Evolutionary conservation across 2,113 vertebrate species (phyloP), one percentile per base, ranked within the genome.

Genomic region (Apteryx mantelli): DNA sequence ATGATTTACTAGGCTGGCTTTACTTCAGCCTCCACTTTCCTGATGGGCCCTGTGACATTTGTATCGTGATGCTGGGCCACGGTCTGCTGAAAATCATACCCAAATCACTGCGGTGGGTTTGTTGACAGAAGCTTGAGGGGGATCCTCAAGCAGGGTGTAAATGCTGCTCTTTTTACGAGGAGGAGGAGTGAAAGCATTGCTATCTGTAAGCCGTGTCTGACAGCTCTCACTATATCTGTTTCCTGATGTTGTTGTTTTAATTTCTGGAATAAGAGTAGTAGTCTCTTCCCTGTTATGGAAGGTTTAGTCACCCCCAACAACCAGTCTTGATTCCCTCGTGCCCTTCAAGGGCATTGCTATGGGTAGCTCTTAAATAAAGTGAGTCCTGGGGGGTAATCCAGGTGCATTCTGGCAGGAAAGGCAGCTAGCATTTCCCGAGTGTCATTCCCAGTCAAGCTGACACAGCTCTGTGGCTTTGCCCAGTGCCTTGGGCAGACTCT

Each of bases 1-100:
- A 1, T 1, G 19, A 13, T 34, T 66, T 34, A 17, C 44, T 3
- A 1, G n/a, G 36, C 52, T 1, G 2, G 1, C 6, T 6, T 1
- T 9, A 30, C 85, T 36, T 17, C 74, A 13, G 55, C 83, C 18
- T 7, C 22, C 30, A 78, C 74, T 46, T 24, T 24, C 50, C 80
- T 7, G 17, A 3, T 0, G 20, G 28, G 56, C 17, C 56, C 13
- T 21, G 6, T 34, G 56, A 34, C 6, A 1, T 9, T 16, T 9
- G 30, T 24, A 26, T 5, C 0, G 2, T 38, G 63, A 11, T 20
- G 76, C 42, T 56, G 18, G 9, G 81, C 48, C 2, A 17, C 6
- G 75, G 26, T 53, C 22, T 22, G 0, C 52, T 75, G 75, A 74
- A 20, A 36, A 28, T 17, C 0, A 0, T 13, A 48, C 21, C 42